These are phyloP conservation scores for Rousettus leschenaultii DNA, from an alignment of 2,113 vertebrate genomes.

Conservation along the genomic window DNA sequence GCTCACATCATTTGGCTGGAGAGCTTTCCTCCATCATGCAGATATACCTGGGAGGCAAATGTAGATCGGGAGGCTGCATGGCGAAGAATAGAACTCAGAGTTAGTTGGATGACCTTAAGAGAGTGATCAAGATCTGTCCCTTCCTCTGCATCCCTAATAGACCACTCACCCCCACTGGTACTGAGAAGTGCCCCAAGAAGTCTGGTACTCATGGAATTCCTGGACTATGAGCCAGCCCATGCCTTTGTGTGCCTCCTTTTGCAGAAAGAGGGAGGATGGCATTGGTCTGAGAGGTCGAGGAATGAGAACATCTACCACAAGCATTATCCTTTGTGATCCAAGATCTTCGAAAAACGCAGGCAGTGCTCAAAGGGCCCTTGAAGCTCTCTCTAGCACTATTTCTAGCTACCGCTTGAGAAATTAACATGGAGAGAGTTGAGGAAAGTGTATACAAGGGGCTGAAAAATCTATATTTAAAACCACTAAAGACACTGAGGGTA, in stretches of 20 bases:
- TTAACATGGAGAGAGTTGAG: neutral
- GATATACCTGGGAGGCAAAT: neutral
- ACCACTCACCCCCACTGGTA: neutral
- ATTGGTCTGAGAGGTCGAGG: neutral
- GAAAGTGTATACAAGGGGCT: neutral
- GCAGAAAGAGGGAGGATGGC: neutral
- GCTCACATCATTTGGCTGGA: neutral
- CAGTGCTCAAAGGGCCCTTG: neutral
- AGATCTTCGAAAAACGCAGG: neutral
- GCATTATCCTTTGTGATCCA: neutral
- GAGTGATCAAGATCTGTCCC: neutral
- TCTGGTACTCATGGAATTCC: neutral
- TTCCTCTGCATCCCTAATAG: neutral
- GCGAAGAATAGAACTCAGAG: neutral
- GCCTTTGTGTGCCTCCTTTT: neutral
- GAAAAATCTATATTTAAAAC: neutral
- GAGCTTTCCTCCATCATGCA: neutral
- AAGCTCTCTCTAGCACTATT: neutral
- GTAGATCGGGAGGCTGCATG: neutral
- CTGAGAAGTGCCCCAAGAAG: neutral
- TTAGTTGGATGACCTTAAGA: neutral
- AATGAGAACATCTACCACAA: neutral
- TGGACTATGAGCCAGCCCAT: neutral
- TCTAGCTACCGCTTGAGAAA: neutral
- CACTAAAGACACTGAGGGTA: neutral